Base-by-base conservation (phyloP, 2,888 invertebrate genomes). In the Ormia ochracea region DNA sequence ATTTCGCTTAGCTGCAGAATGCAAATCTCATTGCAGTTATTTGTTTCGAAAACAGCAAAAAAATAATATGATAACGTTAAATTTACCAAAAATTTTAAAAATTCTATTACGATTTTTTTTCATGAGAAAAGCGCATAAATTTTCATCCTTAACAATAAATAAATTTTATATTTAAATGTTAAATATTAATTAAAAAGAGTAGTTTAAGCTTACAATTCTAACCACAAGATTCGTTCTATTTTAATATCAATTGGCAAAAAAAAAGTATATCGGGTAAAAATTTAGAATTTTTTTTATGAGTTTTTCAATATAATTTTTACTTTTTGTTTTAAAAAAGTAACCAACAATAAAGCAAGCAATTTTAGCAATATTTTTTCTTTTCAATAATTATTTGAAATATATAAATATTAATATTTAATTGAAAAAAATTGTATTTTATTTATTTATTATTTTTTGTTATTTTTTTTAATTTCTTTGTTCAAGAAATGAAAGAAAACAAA, bases 331-430 rank as follows among this genome's bases (percentile, higher is more conserved):
- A 31, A 66, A 38, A 48, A 63, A 36, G 61, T 75, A 75, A 72
- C 61, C 66, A 80, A 80, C 72, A 80, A 76, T 76, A 76, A 80
- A 80, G 80, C 80, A 66, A 61, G 38, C 66, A 31, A 59, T 33
- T 59, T 52, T 10, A 26, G 10, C n/a, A n/a, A n/a, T n/a, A n/a
- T n/a, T n/a, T 23, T 45, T 1, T 59, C 12, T 58, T 52, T 41
- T 33, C 0, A 50, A 17, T 68, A 45, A 45, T 14, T 45, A 41
- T 48, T 50, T 52, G 12, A 33, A 70, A 65, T 65, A 66, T 72
- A 59, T 72, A 33, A 59, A 56, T 73, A 36, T 36, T 36, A 65
- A 73, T 78, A 78, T 65, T 72, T 66, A 76, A 72, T 68, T 75
- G 61, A 48, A 76, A 76, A 75, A 63, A 14, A n/a, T n/a, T n/a